These are phyloP conservation scores for Sesamia inferens DNA, from an alignment of 2,888 invertebrate genomes.

Conservation along the genomic window DNA sequence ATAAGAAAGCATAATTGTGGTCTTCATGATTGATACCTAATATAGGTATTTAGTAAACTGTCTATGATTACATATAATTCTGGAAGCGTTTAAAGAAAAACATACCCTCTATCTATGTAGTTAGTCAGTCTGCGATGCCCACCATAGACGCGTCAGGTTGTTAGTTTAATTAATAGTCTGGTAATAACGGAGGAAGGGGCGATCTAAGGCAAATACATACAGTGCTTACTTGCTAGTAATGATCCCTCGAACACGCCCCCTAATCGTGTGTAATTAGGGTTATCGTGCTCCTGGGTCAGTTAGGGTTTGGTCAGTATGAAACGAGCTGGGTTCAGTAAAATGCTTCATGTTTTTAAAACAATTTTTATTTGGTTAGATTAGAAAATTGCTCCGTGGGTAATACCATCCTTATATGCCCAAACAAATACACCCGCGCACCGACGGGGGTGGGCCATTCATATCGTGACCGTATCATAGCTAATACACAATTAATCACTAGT, in stretches of 20 bases:
- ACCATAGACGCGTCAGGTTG: not conserved
- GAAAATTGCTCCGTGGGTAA: not conserved
- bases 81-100: not conserved
- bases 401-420: not conserved
- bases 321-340: slow-evolving; percentile 7
- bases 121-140: slow-evolving; percentile 3
- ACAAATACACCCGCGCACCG: slow-evolving; percentile 19
- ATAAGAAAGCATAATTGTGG: not conserved
- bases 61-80: not conserved
- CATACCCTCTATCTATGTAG: slow-evolving; percentile 1
- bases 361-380: too few species aligned
- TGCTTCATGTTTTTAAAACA: not conserved
- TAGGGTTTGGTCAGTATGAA: too few species aligned
- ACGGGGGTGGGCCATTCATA: slow-evolving; percentile 22
- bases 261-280: slow-evolving; percentile 12
- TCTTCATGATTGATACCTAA: not conserved
- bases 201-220: slow-evolving; percentile 30
- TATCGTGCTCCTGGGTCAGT: not conserved
- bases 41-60: not conserved
- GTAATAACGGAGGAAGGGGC: slow-evolving; percentile 24
- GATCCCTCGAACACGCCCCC: slow-evolving; percentile 13
- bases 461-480: slow-evolving; percentile 14
- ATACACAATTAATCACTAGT: slow-evolving; percentile 39
- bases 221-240: slow-evolving; percentile 26
- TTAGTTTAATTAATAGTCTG: slow-evolving; percentile 13